A percentile compares a stretch with the other conserved stretches of the same genome.
phyloP scores from a whole-genome alignment of 2,797 vertebrate genomes.

The Amazona ochrocephala region DNA sequence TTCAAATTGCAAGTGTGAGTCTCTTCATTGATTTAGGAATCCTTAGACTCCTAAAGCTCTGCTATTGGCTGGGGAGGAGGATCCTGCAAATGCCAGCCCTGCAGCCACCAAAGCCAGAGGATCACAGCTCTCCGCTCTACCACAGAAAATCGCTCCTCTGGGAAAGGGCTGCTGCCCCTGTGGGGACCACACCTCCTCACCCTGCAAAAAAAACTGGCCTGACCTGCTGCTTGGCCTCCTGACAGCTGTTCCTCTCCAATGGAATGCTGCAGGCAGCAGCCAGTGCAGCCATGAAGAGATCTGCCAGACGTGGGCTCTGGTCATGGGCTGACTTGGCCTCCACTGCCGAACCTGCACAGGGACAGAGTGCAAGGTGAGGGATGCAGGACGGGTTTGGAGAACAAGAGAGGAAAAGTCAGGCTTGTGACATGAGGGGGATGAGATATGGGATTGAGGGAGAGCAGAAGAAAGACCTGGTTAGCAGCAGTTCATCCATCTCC shows the following conservation, averaged over 20 bases:
- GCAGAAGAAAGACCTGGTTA: background rate
- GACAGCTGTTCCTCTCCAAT: conserved; percentile 58
- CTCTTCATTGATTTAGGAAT: background rate
- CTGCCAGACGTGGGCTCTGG: conserved; percentile 32
- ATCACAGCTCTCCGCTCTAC: background rate
- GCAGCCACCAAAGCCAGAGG: background rate
- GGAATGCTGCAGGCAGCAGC: conserved; percentile 73
- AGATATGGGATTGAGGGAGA: background rate
- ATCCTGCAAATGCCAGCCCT: background rate
- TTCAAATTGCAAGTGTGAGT: background rate
- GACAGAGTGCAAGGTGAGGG: background rate
- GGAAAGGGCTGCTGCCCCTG: background rate
- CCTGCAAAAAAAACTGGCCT: background rate
- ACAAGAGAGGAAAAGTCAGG: background rate
- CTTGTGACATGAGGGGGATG: background rate
- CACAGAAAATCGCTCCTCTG: background rate
- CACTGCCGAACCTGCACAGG: conserved; percentile 39
- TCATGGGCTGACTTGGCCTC: conserved; percentile 27
- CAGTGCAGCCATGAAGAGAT: conserved; percentile 60
- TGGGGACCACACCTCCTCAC: background rate
- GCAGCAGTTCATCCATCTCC: background rate
- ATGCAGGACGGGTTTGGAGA: background rate
- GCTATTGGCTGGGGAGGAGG: background rate
- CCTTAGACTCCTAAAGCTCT: background rate
- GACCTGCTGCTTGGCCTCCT: conserved; percentile 78